Evolutionary conservation across 2,888 invertebrate species (phyloP).

Genomic region (Nowickia ferox): DNA sequence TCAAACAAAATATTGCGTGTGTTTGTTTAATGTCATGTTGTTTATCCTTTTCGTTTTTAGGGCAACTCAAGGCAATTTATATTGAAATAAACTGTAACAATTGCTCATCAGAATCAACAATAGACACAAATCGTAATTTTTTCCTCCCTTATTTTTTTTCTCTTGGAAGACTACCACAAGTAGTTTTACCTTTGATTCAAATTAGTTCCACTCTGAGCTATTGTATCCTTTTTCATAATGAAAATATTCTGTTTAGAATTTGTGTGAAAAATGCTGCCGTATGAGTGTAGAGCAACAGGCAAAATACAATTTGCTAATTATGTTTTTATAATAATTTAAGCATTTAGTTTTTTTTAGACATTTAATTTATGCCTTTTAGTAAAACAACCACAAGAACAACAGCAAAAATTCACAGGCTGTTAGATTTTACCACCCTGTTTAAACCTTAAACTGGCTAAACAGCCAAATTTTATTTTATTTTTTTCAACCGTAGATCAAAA

Average conservation of each 20-base stretch:
- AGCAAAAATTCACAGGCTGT: neutral
- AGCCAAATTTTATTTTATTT: neutral
- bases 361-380: conserved; percentile 34
- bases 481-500: neutral
- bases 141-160: neutral
- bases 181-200: neutral
- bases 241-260: conserved; percentile 16
- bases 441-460: conserved; percentile 2
- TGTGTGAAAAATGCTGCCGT: neutral
- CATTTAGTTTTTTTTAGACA: conserved; percentile 34
- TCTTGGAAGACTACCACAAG: neutral
- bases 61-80: neutral
- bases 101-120: conserved; percentile 62
- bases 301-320: conserved; percentile 66
- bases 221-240: conserved; percentile 4
- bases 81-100: conserved; percentile 56
- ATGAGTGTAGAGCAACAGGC: conserved; percentile 64
- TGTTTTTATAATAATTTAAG: conserved; percentile 64
- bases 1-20: conserved; percentile 16
- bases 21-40: conserved; percentile 64
- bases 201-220: neutral
- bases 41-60: neutral
- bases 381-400: conserved; percentile 32
- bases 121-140: conserved; percentile 1
- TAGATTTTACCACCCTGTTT: conserved; percentile 45